Evolutionary conservation across 2,113 vertebrate genomes (phyloP).

Genomic region (Xiphias gladius): DNA sequence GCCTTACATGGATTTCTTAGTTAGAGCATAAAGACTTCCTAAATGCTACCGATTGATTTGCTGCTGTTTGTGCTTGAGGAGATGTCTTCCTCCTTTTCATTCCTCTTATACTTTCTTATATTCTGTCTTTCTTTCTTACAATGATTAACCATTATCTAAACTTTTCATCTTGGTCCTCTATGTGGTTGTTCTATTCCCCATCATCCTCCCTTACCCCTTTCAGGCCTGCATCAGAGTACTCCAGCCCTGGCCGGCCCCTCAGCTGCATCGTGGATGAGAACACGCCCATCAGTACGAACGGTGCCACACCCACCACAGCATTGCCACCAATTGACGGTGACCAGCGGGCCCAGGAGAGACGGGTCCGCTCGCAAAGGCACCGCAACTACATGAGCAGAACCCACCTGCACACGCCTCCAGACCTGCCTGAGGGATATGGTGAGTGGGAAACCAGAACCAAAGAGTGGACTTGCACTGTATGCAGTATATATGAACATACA

Average conservation of each 20-base stretch:
- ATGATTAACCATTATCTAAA: neutral
- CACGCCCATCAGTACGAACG: constrained; percentile 93
- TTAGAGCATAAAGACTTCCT: neutral
- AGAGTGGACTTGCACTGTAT: neutral
- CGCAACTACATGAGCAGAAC: constrained; percentile 99
- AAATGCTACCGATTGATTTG: too few species aligned
- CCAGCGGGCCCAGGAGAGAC: constrained; percentile 91
- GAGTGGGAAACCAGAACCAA: constrained; percentile 48
- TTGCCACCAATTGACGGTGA: constrained; percentile 88
- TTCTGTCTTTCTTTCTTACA: neutral
- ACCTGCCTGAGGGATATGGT: constrained; percentile 98
- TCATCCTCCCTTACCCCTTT: neutral
- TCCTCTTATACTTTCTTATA: neutral
- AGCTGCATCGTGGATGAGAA: constrained; percentile 98
- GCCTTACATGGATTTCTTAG: neutral
- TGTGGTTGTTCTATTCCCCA: neutral
- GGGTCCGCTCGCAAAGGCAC: constrained; percentile 95
- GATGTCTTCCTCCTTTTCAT: neutral
- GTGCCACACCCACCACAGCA: constrained; percentile 85
- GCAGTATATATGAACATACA: neutral
- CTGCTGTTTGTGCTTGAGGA: constrained; percentile 10
- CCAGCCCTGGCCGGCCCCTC: constrained; percentile 95
- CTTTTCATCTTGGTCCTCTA: neutral
- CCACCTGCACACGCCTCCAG: constrained; percentile 96
- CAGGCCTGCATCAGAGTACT: constrained; percentile 97